Evolutionary conservation across 2,113 vertebrate genomes (phyloP).

Genomic region (Malaclemys terrapin): DNA sequence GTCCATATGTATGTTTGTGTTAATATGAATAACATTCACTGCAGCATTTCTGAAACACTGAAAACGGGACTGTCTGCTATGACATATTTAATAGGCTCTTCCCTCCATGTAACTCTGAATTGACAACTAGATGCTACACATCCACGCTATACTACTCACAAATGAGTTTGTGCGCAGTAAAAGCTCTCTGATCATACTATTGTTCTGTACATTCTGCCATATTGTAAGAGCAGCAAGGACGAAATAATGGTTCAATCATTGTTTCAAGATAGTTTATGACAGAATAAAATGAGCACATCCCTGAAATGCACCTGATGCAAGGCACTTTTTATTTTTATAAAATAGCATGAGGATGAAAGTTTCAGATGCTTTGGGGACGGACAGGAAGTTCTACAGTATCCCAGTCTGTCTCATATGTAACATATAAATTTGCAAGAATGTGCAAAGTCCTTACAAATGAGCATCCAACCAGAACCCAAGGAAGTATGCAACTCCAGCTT

Average conservation of each 20-base stretch:
- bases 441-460: fast-evolving
- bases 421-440: not conserved
- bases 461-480: not conserved
- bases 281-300: not conserved
- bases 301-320: not conserved
- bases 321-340: not conserved
- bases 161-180: not conserved
- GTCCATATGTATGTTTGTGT: not conserved
- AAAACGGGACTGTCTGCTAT: not conserved
- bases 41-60: not conserved
- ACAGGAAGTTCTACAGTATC: not conserved
- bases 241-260: not conserved
- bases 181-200: not conserved
- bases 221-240: not conserved
- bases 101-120: not conserved
- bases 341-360: not conserved
- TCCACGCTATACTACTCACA: not conserved
- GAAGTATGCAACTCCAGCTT: not conserved
- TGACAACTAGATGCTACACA: not conserved
- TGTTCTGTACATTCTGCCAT: not conserved
- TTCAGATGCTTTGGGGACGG: not conserved
- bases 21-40: not conserved
- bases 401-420: not conserved
- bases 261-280: not conserved
- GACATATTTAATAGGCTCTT: not conserved